These are phyloP conservation scores for Nannoperca australis DNA, from an alignment of 2,797 vertebrate species.

Conservation along the genomic window DNA sequence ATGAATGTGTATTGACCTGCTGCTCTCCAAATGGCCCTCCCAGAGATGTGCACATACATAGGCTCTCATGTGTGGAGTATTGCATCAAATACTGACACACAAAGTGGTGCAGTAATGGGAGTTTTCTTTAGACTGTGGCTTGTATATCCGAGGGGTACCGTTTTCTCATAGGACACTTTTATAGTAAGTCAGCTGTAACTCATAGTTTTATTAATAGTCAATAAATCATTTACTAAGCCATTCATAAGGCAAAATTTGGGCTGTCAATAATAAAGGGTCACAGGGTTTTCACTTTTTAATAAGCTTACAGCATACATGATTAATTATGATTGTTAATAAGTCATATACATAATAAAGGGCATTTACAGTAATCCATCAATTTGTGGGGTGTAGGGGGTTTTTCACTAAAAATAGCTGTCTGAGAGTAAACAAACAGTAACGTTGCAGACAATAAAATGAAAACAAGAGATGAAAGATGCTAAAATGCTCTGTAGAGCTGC, in stretches of 20 bases:
- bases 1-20: slow-evolving; percentile 86
- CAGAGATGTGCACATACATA: slow-evolving; percentile 55
- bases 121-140: slow-evolving; percentile 38
- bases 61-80: slow-evolving; percentile 63
- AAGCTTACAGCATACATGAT: not conserved
- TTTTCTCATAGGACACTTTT: not conserved
- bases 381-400: not conserved
- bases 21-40: slow-evolving; percentile 77
- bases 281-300: not conserved
- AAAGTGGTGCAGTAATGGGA: slow-evolving; percentile 36
- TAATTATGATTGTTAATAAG: not conserved
- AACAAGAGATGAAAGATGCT: slow-evolving; percentile 13
- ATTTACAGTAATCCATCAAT: not conserved
- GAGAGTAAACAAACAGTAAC: not conserved
- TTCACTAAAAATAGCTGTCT: not conserved
- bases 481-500: not conserved
- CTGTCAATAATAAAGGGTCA: not conserved
- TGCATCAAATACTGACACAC: slow-evolving; percentile 63
- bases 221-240: not conserved
- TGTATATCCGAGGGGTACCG: slow-evolving; percentile 5
- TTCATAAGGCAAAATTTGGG: not conserved
- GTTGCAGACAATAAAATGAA: not conserved
- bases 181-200: not conserved
- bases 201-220: not conserved
- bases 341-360: not conserved